Evolutionary conservation across 2,888 invertebrate species (phyloP).

Genomic region (Leptopterna dolabrata): DNA sequence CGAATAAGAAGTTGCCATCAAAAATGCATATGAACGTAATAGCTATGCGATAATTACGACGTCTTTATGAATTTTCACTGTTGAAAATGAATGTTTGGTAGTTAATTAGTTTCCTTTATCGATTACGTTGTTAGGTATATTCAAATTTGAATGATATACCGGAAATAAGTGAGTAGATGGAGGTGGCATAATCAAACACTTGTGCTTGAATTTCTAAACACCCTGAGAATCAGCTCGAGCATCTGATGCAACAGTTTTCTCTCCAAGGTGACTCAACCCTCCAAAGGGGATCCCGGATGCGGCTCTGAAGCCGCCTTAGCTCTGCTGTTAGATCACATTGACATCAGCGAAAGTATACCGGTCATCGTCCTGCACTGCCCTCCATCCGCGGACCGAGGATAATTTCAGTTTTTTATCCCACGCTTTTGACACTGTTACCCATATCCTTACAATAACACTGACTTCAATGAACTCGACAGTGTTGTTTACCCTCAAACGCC

Average conservation of each 20-base stretch:
- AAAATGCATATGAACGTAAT: too few relatives aligned
- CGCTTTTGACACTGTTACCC: background rate
- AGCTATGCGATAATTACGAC: too few relatives aligned
- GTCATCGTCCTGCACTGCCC: slow-evolving; percentile 41
- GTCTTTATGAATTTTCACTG: too few relatives aligned
- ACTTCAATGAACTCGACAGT: background rate
- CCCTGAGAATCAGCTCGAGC: background rate
- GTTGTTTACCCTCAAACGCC: background rate
- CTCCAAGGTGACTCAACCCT: slow-evolving; percentile 40
- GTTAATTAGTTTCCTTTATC: too few relatives aligned
- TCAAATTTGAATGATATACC: too few relatives aligned
- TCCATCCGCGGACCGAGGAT: background rate
- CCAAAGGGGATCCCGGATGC: slow-evolving; percentile 25
- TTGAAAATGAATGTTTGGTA: too few relatives aligned
- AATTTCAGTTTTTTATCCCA: background rate
- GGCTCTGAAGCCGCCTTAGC: slow-evolving; percentile 16
- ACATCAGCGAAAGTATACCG: slow-evolving; percentile 43
- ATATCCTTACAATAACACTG: background rate
- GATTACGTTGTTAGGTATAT: too few relatives aligned
- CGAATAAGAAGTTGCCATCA: too few relatives aligned
- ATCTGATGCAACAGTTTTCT: slow-evolving; percentile 48
- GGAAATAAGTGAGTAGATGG: too few relatives aligned
- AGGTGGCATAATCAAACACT: background rate
- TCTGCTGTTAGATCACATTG: slow-evolving; percentile 44
- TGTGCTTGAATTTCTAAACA: background rate